These are phyloP conservation scores for Sparus aurata DNA, from an alignment of 2,797 vertebrate species.

Conservation along the genomic window DNA sequence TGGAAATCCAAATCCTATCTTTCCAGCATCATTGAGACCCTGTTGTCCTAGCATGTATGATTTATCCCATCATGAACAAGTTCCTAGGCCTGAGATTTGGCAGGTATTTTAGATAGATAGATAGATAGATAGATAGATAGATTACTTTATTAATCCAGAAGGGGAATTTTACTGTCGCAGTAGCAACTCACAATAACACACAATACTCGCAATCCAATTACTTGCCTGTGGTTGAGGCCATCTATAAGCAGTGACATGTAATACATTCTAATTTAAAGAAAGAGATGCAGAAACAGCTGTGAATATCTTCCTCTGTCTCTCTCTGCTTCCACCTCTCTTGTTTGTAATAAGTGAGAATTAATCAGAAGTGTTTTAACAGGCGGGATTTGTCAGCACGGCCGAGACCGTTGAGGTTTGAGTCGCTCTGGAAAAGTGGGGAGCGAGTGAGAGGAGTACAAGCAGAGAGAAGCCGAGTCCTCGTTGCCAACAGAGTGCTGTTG, in stretches of 20 bases:
- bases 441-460: background rate
- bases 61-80: background rate
- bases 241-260: background rate
- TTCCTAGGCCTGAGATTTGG: too few species aligned
- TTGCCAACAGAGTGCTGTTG: conserved; percentile 18
- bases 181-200: too few species aligned
- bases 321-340: background rate
- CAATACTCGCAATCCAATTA: background rate
- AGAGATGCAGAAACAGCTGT: background rate
- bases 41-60: background rate
- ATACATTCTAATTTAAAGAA: background rate
- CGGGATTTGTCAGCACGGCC: background rate
- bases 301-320: background rate
- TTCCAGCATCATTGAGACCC: background rate
- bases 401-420: background rate
- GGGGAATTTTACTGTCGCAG: too few species aligned
- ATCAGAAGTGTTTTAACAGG: conserved; percentile 15
- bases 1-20: background rate
- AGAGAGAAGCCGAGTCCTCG: background rate
- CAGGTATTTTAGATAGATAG: too few species aligned
- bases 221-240: background rate
- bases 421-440: background rate
- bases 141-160: too few species aligned
- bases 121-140: too few species aligned
- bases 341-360: conserved; percentile 9